A percentile compares a stretch with the other conserved stretches of the same genome.
Conservation (phyloP, 1,140 invertebrate species). For the Rhagoletis zephyria region DNA sequence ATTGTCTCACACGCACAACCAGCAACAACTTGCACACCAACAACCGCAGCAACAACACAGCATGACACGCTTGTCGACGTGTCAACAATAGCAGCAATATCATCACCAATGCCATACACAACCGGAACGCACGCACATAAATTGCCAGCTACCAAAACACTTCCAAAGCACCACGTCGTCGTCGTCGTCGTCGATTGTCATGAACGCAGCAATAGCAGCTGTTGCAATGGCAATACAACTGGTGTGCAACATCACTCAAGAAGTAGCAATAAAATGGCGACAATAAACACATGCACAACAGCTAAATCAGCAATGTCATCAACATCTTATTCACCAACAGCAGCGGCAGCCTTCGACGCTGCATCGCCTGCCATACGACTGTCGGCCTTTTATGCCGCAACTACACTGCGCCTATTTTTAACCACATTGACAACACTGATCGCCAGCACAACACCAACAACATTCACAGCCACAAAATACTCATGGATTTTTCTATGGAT, state of each 20-base stretch:
- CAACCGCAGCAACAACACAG: slow-evolving; percentile 35
- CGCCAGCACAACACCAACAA: slow-evolving; percentile 43
- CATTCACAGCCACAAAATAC: slow-evolving; percentile 63
- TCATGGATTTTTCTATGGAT: slow-evolving; percentile 74
- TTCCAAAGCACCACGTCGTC: neutral
- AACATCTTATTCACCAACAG: neutral
- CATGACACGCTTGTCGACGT: neutral
- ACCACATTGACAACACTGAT: slow-evolving; percentile 53
- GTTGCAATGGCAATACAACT: neutral
- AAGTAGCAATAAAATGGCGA: neutral
- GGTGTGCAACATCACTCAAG: neutral
- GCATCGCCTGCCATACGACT: neutral
- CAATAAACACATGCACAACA: neutral
- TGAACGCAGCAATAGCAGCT: slow-evolving; percentile 13
- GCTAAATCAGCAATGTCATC: neutral
- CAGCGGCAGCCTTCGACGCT: slow-evolving; percentile 52
- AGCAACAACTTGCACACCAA: neutral
- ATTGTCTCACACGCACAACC: neutral
- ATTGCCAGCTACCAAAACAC: neutral
- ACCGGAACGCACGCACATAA: neutral
- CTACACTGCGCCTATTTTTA: slow-evolving; percentile 39
- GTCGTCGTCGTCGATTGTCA: neutral
- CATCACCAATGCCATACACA: neutral
- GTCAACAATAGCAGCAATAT: neutral
- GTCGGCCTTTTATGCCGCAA: slow-evolving; percentile 15